These are phyloP conservation scores for Peromyscus eremicus DNA, from an alignment of 2,797 vertebrate species.

Conservation along the genomic window DNA sequence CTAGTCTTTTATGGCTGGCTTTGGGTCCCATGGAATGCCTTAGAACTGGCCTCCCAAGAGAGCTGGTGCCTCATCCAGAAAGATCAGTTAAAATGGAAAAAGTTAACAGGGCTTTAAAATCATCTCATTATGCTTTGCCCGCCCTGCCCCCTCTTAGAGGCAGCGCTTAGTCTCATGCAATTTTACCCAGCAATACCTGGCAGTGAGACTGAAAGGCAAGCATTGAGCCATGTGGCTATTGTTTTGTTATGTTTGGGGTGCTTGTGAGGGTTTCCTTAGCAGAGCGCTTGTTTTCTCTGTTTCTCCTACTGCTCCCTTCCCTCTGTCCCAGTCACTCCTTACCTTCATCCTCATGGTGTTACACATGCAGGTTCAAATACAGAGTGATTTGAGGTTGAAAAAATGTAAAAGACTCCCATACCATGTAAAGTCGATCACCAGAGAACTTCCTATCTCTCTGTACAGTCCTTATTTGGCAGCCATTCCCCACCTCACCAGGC, in stretches of 20 bases:
- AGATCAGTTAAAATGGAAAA: constrained; percentile 78
- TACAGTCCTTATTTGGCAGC: not conserved
- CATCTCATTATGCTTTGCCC: constrained; percentile 63
- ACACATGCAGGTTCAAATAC: constrained; percentile 17
- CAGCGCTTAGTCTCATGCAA: not conserved
- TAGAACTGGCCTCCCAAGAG: constrained; percentile 73
- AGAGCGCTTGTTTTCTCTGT: not conserved
- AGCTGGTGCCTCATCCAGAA: constrained; percentile 74
- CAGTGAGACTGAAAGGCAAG: not conserved
- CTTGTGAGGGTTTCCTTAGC: not conserved
- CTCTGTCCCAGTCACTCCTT: not conserved
- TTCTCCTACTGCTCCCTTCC: not conserved
- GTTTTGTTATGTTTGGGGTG: not conserved
- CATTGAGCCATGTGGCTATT: not conserved
- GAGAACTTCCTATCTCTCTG: not conserved
- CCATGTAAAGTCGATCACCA: not conserved
- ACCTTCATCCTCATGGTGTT: not conserved
- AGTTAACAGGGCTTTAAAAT: constrained; percentile 75
- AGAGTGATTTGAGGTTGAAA: constrained; percentile 30
- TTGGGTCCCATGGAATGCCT: constrained; percentile 68
- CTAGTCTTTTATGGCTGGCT: constrained; percentile 70
- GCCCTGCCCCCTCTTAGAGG: not conserved
- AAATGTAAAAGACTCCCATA: not conserved
- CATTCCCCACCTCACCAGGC: not conserved
- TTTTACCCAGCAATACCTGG: constrained; percentile 58